phyloP scores from a whole-genome alignment of 2,888 invertebrate genomes.

The Tillus elongatus region DNA sequence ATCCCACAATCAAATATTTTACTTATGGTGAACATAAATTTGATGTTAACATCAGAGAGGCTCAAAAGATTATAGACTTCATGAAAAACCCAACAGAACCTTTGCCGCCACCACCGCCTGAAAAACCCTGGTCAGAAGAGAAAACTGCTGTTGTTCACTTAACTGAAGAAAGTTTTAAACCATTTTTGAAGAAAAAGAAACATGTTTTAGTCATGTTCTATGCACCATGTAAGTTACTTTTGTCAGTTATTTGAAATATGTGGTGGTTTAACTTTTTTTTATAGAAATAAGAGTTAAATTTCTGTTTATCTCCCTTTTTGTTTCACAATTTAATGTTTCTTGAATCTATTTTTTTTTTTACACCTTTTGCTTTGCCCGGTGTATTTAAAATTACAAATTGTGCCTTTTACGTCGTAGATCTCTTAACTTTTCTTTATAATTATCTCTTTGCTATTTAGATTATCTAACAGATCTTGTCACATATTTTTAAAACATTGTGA shows the following conservation, averaged over 20 bases:
- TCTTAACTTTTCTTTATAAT: no score
- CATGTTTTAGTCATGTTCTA: constrained; percentile 87
- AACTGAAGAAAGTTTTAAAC: constrained; percentile 60
- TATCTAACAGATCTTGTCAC: no score
- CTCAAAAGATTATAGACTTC: constrained; percentile 69
- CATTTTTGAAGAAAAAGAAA: constrained; percentile 72
- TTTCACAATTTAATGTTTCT: no score
- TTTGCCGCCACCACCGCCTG: constrained; percentile 75
- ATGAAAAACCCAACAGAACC: constrained; percentile 76
- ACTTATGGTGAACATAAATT: constrained; percentile 66
- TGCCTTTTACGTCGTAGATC: no score
- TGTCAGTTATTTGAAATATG: constrained; percentile 1
- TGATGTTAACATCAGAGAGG: constrained; percentile 69
- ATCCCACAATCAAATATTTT: constrained; percentile 73
- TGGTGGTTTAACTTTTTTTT: neutral
- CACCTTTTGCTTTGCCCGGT: no score
- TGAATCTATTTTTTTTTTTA: no score
- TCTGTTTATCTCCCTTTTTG: no score
- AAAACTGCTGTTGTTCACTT: constrained; percentile 69
- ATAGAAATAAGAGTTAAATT: no score
- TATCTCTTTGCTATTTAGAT: no score
- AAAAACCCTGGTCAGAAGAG: constrained; percentile 71
- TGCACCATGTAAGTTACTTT: constrained; percentile 80
- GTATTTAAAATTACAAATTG: no score
- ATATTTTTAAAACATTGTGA: no score